Evolutionary conservation across 2,888 invertebrate genomes (phyloP).

Genomic region (Tridacna crocea): DNA sequence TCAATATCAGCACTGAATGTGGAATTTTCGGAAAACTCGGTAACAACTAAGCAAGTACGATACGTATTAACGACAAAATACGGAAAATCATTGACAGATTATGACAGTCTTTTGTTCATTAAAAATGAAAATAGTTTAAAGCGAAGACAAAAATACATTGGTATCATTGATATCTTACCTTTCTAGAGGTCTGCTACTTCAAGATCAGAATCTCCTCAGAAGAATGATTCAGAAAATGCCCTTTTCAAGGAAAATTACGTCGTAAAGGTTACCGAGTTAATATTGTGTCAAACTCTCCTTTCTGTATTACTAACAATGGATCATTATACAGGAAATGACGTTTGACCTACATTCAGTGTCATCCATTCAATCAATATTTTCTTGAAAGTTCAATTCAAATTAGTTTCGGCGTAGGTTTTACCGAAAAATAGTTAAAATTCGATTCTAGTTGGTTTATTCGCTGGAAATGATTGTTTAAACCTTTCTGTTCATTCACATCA

Average conservation of each 20-base stretch:
- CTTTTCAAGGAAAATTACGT: not conserved
- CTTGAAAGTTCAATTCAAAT: not conserved
- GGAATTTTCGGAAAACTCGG: no score
- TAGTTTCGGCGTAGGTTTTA: no score
- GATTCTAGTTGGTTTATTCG: no score
- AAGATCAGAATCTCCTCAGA: no score
- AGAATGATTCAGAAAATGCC: no score
- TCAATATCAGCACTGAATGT: no score
- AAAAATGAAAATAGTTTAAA: not conserved
- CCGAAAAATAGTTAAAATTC: no score
- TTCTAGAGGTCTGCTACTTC: no score
- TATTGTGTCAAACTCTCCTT: conserved; percentile 24
- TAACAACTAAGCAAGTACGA: no score
- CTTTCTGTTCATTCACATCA: no score
- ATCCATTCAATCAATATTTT: not conserved
- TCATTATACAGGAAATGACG: conserved; percentile 55
- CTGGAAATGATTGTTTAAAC: no score
- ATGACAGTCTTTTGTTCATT: not conserved
- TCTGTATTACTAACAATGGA: conserved; percentile 37
- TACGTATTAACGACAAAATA: not conserved
- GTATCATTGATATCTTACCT: not conserved
- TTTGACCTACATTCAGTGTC: conserved; percentile 40
- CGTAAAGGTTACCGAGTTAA: not conserved
- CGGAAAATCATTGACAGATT: not conserved
- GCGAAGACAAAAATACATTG: not conserved